Base-by-base conservation (phyloP, 2,888 invertebrate species). In the Lycophotia porphyrea region DNA sequence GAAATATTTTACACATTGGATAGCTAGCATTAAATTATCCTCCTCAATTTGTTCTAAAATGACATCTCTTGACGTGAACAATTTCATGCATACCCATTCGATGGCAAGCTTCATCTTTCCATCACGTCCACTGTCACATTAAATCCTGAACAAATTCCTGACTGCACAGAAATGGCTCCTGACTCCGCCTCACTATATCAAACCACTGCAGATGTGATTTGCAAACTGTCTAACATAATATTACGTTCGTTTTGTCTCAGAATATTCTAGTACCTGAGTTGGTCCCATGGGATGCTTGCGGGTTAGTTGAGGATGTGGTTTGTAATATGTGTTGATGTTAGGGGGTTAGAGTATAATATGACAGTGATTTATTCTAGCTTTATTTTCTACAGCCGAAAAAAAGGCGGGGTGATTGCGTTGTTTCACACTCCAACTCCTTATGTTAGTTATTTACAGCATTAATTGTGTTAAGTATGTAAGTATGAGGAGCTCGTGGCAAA, bases 131-230 rank as follows among this genome's bases (percentile, higher is more conserved):
- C 24, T 81, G 76, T 82, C 77, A 80, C 36, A 82, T 82, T 60
- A 44, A 18, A 71, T 80, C 15, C 44, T n/a, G 58, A 63, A 49
- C 39, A 58, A 70, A 52, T 58, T 63, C 36, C 31, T 70, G 83
- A 78, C 65, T 60, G 49, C 63, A 34, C 58, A 18, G 36, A 73
- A 27, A 82, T 81, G 70, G 72, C 68, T 71, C 42, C 49, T 39
- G 31, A 31, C 66, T 47, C 42, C n/a, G 1, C 67, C 36, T n/a
- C 44, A 31, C 31, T 52, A 61, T 65, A 71, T 61, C 70, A 76
- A 82, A 81, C 79, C 47, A 36, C 52, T 76, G 63, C 63, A 71
- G 44, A 78, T 67, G 64, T 83, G 72, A 81, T 81, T 81, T 81
- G 67, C 72, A 60, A 81, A 63, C 78, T 81, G 83, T 83, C 83